Conservation (phyloP, 1,140 invertebrate species). For the Brachionus asplanchnoidis region DNA sequence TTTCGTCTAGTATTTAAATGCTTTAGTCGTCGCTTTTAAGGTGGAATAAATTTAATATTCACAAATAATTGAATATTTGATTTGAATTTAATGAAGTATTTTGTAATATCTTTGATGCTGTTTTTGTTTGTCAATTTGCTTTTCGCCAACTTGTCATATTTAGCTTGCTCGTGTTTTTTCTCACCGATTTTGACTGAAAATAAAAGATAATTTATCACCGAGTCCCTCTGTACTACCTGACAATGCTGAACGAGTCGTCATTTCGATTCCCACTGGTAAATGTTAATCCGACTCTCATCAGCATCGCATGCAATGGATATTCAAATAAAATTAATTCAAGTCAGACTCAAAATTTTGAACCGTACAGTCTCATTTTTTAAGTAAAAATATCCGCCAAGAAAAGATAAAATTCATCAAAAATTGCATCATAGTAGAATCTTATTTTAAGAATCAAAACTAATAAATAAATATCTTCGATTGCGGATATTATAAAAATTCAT, state of each 20-base stretch:
- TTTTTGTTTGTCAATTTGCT: not conserved
- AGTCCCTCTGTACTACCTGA: not conserved
- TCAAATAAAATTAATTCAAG: not conserved
- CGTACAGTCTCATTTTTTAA: not conserved
- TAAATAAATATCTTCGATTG: not conserved
- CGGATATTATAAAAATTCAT: not conserved
- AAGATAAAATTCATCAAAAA: not conserved
- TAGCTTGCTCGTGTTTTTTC: not conserved
- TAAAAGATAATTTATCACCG: not conserved
- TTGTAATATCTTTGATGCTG: not conserved
- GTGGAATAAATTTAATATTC: constrained; percentile 19
- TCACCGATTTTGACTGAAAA: not conserved
- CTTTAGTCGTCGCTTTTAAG: not conserved
- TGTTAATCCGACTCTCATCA: not conserved
- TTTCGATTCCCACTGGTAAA: not conserved
- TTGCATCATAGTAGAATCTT: not conserved
- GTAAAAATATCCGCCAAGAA: not conserved
- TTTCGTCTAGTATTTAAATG: not conserved
- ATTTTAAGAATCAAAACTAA: not conserved
- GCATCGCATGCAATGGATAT: not conserved
- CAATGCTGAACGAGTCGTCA: not conserved
- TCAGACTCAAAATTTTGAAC: not conserved
- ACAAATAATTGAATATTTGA: not conserved
- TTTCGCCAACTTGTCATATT: not conserved
- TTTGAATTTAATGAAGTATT: not conserved